Percentiles rank a stretch among this genome's conserved stretches.
Evolutionary conservation across 2,888 invertebrate genomes (phyloP).

Genomic region (Athalia rosae): DNA sequence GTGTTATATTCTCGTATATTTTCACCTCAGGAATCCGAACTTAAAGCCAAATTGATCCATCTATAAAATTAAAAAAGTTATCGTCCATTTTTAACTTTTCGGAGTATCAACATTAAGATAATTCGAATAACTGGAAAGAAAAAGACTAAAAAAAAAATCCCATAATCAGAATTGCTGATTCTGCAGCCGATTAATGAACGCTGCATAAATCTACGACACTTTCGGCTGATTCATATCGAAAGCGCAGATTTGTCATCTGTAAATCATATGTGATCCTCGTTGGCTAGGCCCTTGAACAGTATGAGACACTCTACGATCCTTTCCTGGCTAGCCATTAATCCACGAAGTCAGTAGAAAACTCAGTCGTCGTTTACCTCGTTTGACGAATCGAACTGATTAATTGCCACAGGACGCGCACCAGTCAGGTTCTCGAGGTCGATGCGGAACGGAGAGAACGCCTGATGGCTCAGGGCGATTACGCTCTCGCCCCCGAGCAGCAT

Average conservation of each 20-base stretch:
- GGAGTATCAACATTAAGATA: too few species aligned
- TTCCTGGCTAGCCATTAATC: not conserved
- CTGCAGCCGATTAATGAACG: too few species aligned
- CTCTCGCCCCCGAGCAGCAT: constrained; percentile 69
- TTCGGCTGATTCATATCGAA: too few species aligned
- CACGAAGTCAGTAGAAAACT: not conserved
- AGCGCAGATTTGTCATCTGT: not conserved
- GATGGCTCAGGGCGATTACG: constrained; percentile 68
- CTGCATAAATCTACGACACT: too few species aligned
- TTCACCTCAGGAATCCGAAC: too few species aligned
- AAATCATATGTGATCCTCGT: not conserved
- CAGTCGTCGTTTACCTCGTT: not conserved
- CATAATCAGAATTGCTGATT: too few species aligned
- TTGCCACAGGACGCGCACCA: constrained; percentile 60
- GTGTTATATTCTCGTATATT: too few species aligned
- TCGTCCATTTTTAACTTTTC: too few species aligned
- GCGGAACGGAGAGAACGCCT: constrained; percentile 72
- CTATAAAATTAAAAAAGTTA: too few species aligned
- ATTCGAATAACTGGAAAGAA: too few species aligned
- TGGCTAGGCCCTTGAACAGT: constrained; percentile 23
- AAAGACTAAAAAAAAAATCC: too few species aligned
- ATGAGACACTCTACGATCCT: not conserved
- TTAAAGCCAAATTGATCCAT: too few species aligned
- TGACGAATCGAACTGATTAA: constrained; percentile 29
- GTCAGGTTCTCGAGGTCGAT: constrained; percentile 70